Percentiles rank a stretch among this genome's conserved stretches.
These are phyloP conservation scores for Barbus barbus DNA, from an alignment of 2,113 vertebrate genomes.

Conservation along the genomic window DNA sequence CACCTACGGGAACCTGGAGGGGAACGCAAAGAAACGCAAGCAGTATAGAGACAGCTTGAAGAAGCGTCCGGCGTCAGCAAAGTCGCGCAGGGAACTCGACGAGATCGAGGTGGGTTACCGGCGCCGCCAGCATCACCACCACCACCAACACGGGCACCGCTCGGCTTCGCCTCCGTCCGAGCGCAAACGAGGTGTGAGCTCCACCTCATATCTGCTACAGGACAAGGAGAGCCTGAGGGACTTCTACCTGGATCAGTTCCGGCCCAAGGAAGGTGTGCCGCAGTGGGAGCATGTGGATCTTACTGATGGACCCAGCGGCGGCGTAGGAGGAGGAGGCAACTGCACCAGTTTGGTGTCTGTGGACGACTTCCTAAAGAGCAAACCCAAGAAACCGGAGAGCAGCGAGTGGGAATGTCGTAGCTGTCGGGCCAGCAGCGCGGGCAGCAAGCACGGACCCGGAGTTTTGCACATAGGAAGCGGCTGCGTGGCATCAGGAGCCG, in stretches of 20 bases:
- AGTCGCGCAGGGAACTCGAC: conserved; percentile 93
- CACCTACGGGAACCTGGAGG: conserved; percentile 96
- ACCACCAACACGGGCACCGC: conserved; percentile 70
- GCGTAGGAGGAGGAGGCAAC: conserved; percentile 64
- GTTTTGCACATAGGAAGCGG: conserved; percentile 62
- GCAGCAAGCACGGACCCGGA: conserved; percentile 73
- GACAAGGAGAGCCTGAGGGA: conserved; percentile 97
- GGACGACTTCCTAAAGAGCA: conserved; percentile 80
- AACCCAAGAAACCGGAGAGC: conserved; percentile 73
- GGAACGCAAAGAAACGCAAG: conserved; percentile 91
- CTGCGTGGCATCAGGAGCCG: conserved; percentile 75
- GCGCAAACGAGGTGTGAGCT: conserved; percentile 68
- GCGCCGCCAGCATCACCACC: conserved; percentile 90
- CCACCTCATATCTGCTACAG: conserved; percentile 79
- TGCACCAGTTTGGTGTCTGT: conserved; percentile 78
- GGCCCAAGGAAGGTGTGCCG: conserved; percentile 91
- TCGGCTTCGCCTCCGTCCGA: conserved; percentile 72
- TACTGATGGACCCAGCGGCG: conserved; percentile 80
- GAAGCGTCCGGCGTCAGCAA: conserved; percentile 95
- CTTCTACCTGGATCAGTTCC: conserved; percentile 98
- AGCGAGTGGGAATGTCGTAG: conserved; percentile 78
- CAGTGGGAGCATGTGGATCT: conserved; percentile 98
- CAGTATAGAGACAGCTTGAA: conserved; percentile 97
- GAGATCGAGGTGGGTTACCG: conserved; percentile 93
- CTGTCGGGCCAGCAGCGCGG: conserved; percentile 73